A percentile compares a stretch with the other conserved stretches of the same genome.
Conservation (phyloP, 92 coral and sea anemone species). For the Paragorgia papillata region DNA sequence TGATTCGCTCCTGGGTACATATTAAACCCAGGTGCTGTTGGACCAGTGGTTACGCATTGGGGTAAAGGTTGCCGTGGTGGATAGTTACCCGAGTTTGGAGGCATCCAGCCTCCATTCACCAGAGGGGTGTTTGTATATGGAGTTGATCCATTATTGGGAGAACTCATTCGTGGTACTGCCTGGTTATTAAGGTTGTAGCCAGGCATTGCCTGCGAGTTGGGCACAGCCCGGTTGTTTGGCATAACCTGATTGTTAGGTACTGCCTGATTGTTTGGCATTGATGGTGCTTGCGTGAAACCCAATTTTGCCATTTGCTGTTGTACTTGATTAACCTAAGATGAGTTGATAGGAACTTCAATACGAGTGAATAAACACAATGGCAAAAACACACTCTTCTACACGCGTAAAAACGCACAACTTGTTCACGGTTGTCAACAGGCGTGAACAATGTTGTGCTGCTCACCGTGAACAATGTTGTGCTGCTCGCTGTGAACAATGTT, state of each 20-base stretch:
- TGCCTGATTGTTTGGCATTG: slow-evolving; percentile 61
- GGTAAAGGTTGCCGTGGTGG: slow-evolving; percentile 78
- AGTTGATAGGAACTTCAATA: too few relatives aligned
- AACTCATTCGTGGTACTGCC: slow-evolving; percentile 21
- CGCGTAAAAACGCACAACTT: too few relatives aligned
- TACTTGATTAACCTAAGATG: slow-evolving; percentile 74
- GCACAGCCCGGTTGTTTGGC: slow-evolving; percentile 52
- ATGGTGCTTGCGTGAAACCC: slow-evolving; percentile 59
- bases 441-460: too few relatives aligned
- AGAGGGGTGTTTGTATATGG: slow-evolving; percentile 23
- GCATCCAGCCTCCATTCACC: slow-evolving; percentile 60
- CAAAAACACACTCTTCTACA: too few relatives aligned
- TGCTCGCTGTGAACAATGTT: too few relatives aligned
- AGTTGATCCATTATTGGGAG: not conserved
- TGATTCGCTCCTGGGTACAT: slow-evolving; percentile 67
- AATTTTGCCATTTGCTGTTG: slow-evolving; percentile 93
- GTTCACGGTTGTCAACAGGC: too few relatives aligned
- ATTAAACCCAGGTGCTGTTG: slow-evolving; percentile 56
- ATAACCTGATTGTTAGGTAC: slow-evolving; percentile 58
- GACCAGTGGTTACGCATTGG: slow-evolving; percentile 78
- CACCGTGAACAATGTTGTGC: too few relatives aligned
- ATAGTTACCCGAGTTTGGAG: slow-evolving; percentile 73
- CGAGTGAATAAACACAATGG: too few relatives aligned
- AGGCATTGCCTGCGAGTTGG: slow-evolving; percentile 48
- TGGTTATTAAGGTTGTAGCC: slow-evolving; percentile 51